phyloP scores from a whole-genome alignment of 2,113 vertebrate species.

The Alouatta palliata region DNA sequence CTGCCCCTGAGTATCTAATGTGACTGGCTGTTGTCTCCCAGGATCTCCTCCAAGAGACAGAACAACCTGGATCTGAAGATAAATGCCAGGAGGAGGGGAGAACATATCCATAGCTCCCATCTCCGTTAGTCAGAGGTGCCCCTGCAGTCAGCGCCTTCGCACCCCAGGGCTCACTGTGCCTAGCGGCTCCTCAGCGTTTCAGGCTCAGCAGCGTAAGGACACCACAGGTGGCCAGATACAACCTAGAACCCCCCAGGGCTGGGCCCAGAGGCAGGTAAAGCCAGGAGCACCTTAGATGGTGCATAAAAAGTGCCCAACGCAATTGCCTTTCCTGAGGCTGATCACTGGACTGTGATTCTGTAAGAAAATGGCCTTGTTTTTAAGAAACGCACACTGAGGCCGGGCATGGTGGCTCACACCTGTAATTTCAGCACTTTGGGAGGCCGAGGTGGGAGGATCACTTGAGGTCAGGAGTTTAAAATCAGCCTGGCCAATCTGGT shows the following conservation, averaged over 20 bases:
- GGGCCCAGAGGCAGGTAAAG: no score
- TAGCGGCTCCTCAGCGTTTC: accelerated
- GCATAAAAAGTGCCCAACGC: accelerated
- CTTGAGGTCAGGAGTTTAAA: no score
- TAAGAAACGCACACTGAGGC: not conserved
- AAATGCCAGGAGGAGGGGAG: not conserved
- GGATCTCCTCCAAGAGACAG: not conserved
- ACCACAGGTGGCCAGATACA: accelerated
- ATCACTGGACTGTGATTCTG: accelerated
- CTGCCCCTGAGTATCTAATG: not conserved
- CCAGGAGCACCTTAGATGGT: not conserved
- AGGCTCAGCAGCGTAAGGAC: not conserved
- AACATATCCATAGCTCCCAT: accelerated
- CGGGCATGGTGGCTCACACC: no score
- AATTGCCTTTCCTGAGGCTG: accelerated
- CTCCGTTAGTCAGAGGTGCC: not conserved
- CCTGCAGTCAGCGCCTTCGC: accelerated
- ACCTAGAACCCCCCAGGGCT: not conserved
- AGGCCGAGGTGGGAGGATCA: no score
- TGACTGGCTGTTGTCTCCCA: accelerated
- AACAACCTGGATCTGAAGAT: no score
- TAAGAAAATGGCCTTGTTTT: not conserved
- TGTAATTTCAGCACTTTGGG: no score
- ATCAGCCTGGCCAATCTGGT: no score
- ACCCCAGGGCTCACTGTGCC: accelerated